A percentile compares a stretch with the other conserved stretches of the same genome.
Conservation (phyloP, 2,797 vertebrate species). For the Lycodopsis pacificus region DNA sequence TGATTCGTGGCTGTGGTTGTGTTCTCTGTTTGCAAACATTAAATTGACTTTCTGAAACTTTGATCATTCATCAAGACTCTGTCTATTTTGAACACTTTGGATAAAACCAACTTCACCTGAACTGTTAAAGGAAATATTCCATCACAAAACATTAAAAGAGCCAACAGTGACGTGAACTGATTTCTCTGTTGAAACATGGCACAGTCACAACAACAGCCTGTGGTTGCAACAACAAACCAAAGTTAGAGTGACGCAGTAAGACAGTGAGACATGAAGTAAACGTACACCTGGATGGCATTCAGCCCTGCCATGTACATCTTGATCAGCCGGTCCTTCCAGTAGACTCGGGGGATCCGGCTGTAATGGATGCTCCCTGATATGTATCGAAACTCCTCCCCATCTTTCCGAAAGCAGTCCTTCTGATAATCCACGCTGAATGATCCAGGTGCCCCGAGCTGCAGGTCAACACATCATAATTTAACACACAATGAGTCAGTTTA, state of each 20-base stretch:
- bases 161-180: background rate
- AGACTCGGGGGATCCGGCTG: slow-evolving; percentile 89
- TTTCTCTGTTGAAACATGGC: background rate
- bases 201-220: background rate
- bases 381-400: slow-evolving; percentile 92
- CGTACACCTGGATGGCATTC: slow-evolving; percentile 93
- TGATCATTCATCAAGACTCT: no score
- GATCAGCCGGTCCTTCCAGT: slow-evolving; percentile 94
- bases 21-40: no score
- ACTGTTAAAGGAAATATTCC: no score
- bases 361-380: slow-evolving; percentile 98
- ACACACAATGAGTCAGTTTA: background rate
- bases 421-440: slow-evolving; percentile 90
- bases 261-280: background rate
- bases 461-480: slow-evolving; percentile 10
- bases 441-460: slow-evolving; percentile 74
- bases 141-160: background rate
- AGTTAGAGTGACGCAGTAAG: background rate
- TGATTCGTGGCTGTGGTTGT: no score
- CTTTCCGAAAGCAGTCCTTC: slow-evolving; percentile 89
- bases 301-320: slow-evolving; percentile 99
- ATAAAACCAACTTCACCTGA: no score
- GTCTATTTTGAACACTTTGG: no score
- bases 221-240: background rate
- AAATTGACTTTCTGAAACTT: no score